Conservation (phyloP, 2,797 vertebrate genomes). For the Tachyglossus aculeatus region DNA sequence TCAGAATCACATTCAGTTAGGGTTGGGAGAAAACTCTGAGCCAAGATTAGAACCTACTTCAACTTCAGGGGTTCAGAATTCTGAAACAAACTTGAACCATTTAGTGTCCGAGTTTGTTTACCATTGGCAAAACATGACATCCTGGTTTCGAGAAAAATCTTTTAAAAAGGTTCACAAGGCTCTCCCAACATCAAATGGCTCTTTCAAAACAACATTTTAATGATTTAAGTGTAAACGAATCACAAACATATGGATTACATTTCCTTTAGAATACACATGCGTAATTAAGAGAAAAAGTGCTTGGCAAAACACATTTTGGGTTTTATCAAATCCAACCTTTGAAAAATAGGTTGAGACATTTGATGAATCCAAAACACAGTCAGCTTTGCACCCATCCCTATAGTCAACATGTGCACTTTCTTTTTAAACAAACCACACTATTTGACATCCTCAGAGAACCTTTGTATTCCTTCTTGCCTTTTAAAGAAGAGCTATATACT, state of each 20-base stretch:
- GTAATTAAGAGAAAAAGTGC: slow-evolving; percentile 59
- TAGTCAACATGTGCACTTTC: background rate
- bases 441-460: background rate
- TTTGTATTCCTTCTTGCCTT: background rate
- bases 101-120: slow-evolving; percentile 4
- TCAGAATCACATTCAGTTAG: background rate
- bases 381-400: background rate
- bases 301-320: slow-evolving; percentile 43
- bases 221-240: slow-evolving; percentile 55
- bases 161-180: slow-evolving; percentile 21
- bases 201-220: slow-evolving; percentile 50
- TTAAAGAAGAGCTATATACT: slow-evolving; percentile 1
- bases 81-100: background rate
- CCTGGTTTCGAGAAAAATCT: background rate
- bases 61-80: background rate
- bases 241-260: slow-evolving; percentile 63
- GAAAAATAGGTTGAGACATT: slow-evolving; percentile 49
- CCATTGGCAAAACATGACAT: background rate
- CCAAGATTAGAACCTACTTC: background rate
- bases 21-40: background rate
- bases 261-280: slow-evolving; percentile 57
- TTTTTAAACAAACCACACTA: background rate
- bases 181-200: slow-evolving; percentile 50
- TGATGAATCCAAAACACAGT: slow-evolving; percentile 24
- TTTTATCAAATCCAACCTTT: slow-evolving; percentile 50